These are phyloP conservation scores for Eleginops maclovinus DNA, from an alignment of 2,113 vertebrate genomes.

Conservation along the genomic window DNA sequence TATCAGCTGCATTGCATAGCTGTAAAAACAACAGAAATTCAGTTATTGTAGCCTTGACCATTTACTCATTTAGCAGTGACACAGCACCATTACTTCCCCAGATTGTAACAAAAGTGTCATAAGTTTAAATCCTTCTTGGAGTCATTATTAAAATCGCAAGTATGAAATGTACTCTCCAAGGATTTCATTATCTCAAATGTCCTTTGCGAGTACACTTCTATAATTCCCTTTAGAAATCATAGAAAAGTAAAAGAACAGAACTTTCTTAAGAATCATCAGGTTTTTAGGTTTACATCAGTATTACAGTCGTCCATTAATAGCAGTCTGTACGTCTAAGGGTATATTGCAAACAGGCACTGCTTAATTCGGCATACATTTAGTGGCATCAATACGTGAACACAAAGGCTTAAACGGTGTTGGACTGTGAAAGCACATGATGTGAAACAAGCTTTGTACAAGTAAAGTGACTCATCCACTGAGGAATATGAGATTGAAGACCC, in stretches of 20 bases:
- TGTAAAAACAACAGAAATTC: neutral
- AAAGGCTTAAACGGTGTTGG: too few relatives aligned
- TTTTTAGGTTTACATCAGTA: neutral
- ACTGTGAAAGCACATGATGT: neutral
- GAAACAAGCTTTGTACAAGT: constrained; percentile 2
- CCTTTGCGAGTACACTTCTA: neutral
- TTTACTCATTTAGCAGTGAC: neutral
- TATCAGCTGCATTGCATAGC: neutral
- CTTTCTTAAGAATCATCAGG: neutral
- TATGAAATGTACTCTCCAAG: neutral
- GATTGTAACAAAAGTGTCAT: neutral
- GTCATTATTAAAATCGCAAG: neutral
- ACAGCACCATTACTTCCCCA: neutral
- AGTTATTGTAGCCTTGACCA: neutral
- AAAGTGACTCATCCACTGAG: neutral
- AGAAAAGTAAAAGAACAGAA: neutral
- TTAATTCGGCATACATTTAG: neutral
- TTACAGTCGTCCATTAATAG: neutral
- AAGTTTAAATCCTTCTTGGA: neutral
- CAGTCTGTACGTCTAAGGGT: neutral
- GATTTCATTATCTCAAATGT: neutral
- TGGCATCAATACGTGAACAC: too few relatives aligned
- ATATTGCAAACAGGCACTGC: neutral
- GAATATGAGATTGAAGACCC: constrained; percentile 15
- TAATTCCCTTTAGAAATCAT: neutral